Evolutionary conservation across 2,888 invertebrate species (phyloP).

Genomic region (Heliconius cydno): DNA sequence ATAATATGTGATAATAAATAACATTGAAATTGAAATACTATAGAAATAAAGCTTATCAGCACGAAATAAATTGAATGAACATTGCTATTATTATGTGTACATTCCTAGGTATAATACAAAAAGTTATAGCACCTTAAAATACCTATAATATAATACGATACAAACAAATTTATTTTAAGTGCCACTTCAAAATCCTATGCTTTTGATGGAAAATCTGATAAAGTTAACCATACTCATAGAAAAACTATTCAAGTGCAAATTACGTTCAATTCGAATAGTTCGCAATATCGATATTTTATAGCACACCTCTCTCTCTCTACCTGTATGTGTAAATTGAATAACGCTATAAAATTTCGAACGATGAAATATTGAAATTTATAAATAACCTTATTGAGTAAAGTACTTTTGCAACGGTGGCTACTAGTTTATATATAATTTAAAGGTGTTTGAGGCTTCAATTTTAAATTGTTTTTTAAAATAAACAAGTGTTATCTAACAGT

Average conservation of each 20-base stretch:
- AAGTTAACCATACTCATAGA: background rate
- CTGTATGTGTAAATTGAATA: slow-evolving; percentile 12
- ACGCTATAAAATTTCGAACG: background rate
- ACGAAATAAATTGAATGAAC: no score
- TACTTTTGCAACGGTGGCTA: background rate
- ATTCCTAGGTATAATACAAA: no score
- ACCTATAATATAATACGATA: background rate
- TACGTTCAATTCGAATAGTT: background rate
- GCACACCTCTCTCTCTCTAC: background rate
- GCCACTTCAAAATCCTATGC: background rate
- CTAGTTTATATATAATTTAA: background rate
- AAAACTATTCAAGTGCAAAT: slow-evolving; percentile 2
- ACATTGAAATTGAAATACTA: no score
- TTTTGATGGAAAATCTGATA: background rate
- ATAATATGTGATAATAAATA: no score
- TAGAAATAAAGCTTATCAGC: no score
- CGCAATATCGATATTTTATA: background rate
- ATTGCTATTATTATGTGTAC: no score
- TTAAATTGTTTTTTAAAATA: background rate
- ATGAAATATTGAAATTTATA: slow-evolving; percentile 18
- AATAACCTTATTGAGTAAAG: background rate
- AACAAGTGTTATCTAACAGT: background rate
- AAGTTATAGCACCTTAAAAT: no score
- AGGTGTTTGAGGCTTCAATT: background rate
- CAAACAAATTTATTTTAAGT: background rate